Conservation (phyloP, 2,888 invertebrate genomes). For the Dynastes maya region DNA sequence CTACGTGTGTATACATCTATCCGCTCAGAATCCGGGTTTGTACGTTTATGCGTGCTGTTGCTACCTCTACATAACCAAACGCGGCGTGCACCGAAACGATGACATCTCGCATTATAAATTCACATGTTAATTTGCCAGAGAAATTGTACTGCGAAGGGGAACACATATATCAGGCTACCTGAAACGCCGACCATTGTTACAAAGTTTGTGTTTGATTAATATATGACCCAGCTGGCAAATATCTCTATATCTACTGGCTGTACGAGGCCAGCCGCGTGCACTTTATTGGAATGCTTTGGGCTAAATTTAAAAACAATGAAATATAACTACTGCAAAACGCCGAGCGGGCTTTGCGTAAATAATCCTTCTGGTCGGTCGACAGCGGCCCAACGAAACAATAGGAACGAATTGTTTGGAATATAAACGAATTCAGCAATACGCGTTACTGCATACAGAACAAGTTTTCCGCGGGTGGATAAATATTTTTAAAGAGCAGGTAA, state of each 20-base stretch:
- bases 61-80: neutral
- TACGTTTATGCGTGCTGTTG: slow-evolving; percentile 4
- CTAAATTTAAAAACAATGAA: slow-evolving; percentile 23
- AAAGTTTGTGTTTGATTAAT: slow-evolving; percentile 39
- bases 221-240: slow-evolving; percentile 29
- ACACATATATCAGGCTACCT: slow-evolving; percentile 40
- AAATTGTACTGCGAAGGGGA: slow-evolving; percentile 32
- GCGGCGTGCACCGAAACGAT: slow-evolving; percentile 7
- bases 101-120: slow-evolving; percentile 41
- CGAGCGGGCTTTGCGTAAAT: slow-evolving; percentile 9
- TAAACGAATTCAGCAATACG: slow-evolving; percentile 27
- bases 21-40: neutral
- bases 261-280: neutral
- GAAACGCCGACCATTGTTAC: slow-evolving; percentile 23
- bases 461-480: slow-evolving; percentile 9
- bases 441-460: neutral
- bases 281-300: slow-evolving; percentile 16
- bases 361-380: neutral
- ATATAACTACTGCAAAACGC: slow-evolving; percentile 5
- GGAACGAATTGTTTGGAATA: neutral
- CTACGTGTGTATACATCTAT: slow-evolving; percentile 9
- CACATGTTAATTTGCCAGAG: slow-evolving; percentile 43
- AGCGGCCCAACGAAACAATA: neutral
- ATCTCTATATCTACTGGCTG: slow-evolving; percentile 13
- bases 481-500: slow-evolving; percentile 14